These are phyloP conservation scores for Castor canadensis DNA, from an alignment of 2,113 vertebrate genomes.

Conservation along the genomic window DNA sequence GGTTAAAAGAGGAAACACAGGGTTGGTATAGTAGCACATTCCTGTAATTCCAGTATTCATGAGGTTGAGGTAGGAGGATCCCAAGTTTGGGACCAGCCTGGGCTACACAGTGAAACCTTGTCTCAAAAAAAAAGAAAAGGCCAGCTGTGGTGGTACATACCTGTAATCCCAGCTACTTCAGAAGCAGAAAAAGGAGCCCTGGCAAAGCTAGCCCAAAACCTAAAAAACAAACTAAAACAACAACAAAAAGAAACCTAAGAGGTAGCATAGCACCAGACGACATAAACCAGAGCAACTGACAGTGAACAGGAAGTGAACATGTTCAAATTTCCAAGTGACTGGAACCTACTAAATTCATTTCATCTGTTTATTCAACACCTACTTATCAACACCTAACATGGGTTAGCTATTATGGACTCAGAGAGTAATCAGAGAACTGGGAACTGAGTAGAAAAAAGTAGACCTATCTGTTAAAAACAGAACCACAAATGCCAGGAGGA, in stretches of 20 bases:
- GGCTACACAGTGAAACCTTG: not conserved
- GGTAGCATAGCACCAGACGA: not conserved
- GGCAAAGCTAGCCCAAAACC: too few species aligned
- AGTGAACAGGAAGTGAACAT: not conserved
- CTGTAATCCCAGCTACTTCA: too few species aligned
- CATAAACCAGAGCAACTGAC: not conserved
- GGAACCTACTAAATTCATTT: not conserved
- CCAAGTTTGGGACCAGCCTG: not conserved
- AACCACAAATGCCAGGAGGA: not conserved
- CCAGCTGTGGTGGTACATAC: too few species aligned
- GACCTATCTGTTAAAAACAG: not conserved
- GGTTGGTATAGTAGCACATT: too few species aligned
- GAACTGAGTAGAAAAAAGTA: not conserved
- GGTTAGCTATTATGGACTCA: not conserved
- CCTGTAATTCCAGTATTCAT: too few species aligned
- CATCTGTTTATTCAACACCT: not conserved
- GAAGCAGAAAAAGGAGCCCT: too few species aligned
- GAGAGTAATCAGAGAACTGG: not conserved
- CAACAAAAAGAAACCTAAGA: not conserved
- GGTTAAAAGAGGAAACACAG: too few species aligned
- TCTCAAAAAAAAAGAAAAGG: not conserved
- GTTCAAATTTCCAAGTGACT: not conserved
- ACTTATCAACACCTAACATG: not conserved
- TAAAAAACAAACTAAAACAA: too few species aligned
- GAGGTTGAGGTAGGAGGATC: not conserved